Evolutionary conservation across 2,113 vertebrate species (phyloP).

Genomic region (Phylloscopus whistleri): DNA sequence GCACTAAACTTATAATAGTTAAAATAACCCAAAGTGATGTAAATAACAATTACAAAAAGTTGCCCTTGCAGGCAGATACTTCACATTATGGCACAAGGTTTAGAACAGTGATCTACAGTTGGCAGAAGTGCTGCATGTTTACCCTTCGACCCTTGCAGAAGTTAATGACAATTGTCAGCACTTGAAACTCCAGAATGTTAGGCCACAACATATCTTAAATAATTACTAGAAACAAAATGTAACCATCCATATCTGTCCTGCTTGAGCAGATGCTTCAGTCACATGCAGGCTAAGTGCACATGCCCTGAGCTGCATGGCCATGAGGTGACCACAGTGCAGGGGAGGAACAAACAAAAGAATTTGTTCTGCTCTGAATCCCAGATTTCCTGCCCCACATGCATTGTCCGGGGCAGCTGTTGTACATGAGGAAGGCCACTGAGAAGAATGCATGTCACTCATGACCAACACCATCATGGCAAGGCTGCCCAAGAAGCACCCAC

Average conservation of each 20-base stretch:
- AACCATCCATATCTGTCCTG: background rate
- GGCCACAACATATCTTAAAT: background rate
- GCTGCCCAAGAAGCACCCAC: background rate
- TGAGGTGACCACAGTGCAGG: background rate
- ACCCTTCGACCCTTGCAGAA: background rate
- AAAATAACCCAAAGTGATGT: background rate
- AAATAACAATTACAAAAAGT: background rate
- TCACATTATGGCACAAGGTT: background rate
- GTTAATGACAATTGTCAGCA: background rate
- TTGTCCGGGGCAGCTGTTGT: background rate
- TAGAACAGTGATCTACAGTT: background rate
- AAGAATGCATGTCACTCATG: background rate
- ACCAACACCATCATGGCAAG: background rate
- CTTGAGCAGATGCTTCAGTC: background rate
- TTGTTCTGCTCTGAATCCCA: background rate
- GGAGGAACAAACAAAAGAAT: background rate
- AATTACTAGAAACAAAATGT: background rate
- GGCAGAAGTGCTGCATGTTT: background rate
- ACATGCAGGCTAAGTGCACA: accelerated
- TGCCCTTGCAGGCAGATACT: background rate
- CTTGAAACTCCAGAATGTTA: background rate
- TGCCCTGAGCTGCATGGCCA: background rate
- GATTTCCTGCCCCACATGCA: background rate
- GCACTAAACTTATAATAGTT: background rate
- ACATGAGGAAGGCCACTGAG: background rate